Evolutionary conservation across 2,888 invertebrate species (phyloP), one percentile per base, ranked within the genome.

Genomic region (Exephanes ischioxanthus): DNA sequence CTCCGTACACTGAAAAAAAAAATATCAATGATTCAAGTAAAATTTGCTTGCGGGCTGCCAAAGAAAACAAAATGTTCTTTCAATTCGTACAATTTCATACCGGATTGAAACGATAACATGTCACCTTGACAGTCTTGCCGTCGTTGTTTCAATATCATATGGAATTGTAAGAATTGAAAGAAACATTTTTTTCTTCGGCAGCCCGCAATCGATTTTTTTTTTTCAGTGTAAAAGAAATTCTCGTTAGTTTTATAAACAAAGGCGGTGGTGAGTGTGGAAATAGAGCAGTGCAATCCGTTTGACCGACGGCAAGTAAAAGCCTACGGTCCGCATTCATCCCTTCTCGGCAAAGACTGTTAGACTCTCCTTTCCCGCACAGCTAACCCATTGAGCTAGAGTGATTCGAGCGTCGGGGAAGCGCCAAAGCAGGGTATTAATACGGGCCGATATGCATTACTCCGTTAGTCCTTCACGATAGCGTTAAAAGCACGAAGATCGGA

Each of bases 401-500:
- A 48, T 16, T 48, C 14, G 14, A 48, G 14, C 4, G 45, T 45
- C 45, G 45, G 45, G 16, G 45, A 48, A 14, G 45, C 16, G 45
- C 45, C 14, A 48, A 48, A 16, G 45, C 45, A 3, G 45, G 45
- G 14, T 48, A 48, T 48, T 14, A 48, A 48, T 48, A 48, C 45
- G 3, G 14, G 3, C 45, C 45, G 45, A 48, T 48, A 22, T 26
- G 58, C 14, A 58, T 58, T 72, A 22, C 37, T 7, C 41, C 55
- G 37, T 72, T 72, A 3, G 55, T 55, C 33, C 55, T 14, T 55
- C 14, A 16, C 3, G 37, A 55, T 72, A 55, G 22, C 19, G 55
- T 4, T 33, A 72, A 55, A 72, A 72, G n/a, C 55, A 41, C 14
- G 37, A 14, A 26, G 58, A 58, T 58, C 26, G 22, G 22, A 26